phyloP scores from a whole-genome alignment of 1,140 invertebrate genomes.

The Drosophila cardini region DNA sequence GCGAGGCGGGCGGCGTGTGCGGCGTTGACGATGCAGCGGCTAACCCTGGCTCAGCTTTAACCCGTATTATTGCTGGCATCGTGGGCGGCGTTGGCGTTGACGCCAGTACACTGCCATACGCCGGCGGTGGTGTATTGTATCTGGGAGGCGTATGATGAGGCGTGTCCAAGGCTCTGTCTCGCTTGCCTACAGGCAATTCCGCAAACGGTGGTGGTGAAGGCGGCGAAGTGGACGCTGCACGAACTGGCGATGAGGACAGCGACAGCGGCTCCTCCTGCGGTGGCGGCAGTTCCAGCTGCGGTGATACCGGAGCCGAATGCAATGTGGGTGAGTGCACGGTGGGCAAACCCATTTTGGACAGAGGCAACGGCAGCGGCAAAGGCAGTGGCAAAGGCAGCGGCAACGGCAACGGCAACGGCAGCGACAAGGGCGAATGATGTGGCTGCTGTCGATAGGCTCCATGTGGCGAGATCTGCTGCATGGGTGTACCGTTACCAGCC shows the following conservation, averaged over 20 bases:
- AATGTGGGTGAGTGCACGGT: slow-evolving; percentile 74
- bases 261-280: slow-evolving; percentile 71
- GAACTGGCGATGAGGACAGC: slow-evolving; percentile 81
- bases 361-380: slow-evolving; percentile 37
- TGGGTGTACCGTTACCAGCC: slow-evolving; percentile 43
- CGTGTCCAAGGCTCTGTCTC: slow-evolving; percentile 59
- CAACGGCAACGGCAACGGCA: slow-evolving; percentile 32
- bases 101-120: slow-evolving; percentile 56
- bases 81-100: slow-evolving; percentile 60
- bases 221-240: slow-evolving; percentile 84
- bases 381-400: slow-evolving; percentile 27
- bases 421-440: slow-evolving; percentile 51
- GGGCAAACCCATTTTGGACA: slow-evolving; percentile 47
- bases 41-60: slow-evolving; percentile 78
- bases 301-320: slow-evolving; percentile 77
- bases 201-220: slow-evolving; percentile 35
- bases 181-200: slow-evolving; percentile 52
- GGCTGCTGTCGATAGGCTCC: slow-evolving; percentile 42
- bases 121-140: slow-evolving; percentile 72
- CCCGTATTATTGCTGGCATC: slow-evolving; percentile 75
- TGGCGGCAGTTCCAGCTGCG: slow-evolving; percentile 63
- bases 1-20: slow-evolving; percentile 73
- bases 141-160: slow-evolving; percentile 71
- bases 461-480: slow-evolving; percentile 68
- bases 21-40: slow-evolving; percentile 66